Percentiles rank a stretch among this genome's conserved stretches.
Conservation (phyloP, 2,888 invertebrate genomes). For the Stenolophus ochropezus region DNA sequence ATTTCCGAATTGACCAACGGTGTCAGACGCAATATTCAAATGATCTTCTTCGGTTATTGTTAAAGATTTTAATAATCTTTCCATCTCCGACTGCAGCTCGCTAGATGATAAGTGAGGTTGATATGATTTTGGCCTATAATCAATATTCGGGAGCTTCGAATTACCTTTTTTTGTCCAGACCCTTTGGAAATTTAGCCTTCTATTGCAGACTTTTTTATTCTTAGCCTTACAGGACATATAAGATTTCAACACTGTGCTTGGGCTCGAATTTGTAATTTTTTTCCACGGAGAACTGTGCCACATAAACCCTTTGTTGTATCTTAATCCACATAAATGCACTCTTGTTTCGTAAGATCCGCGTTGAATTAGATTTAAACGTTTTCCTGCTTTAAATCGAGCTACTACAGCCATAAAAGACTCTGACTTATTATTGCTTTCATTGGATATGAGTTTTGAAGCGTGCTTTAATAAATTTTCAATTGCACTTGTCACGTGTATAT, state of each 20-base stretch:
- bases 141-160: too few species aligned
- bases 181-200: too few species aligned
- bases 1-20: constrained; percentile 47
- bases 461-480: too few species aligned
- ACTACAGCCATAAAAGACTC: constrained; percentile 61
- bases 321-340: constrained; percentile 58
- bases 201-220: background rate
- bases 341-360: constrained; percentile 61
- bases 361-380: constrained; percentile 62
- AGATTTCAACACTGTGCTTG: too few species aligned
- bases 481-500: background rate
- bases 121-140: background rate
- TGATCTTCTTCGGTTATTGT: background rate
- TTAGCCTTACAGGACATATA: too few species aligned
- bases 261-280: too few species aligned
- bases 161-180: too few species aligned
- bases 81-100: constrained; percentile 4
- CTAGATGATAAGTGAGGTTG: background rate
- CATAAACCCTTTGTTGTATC: constrained; percentile 54
- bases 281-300: too few species aligned
- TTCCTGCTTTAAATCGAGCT: constrained; percentile 61
- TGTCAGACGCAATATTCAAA: background rate
- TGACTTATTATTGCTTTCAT: constrained; percentile 62
- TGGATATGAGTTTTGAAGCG: constrained; percentile 59
- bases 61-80: background rate